Base-by-base conservation (phyloP, 2,113 vertebrate species). In the Scopus umbretta region DNA sequence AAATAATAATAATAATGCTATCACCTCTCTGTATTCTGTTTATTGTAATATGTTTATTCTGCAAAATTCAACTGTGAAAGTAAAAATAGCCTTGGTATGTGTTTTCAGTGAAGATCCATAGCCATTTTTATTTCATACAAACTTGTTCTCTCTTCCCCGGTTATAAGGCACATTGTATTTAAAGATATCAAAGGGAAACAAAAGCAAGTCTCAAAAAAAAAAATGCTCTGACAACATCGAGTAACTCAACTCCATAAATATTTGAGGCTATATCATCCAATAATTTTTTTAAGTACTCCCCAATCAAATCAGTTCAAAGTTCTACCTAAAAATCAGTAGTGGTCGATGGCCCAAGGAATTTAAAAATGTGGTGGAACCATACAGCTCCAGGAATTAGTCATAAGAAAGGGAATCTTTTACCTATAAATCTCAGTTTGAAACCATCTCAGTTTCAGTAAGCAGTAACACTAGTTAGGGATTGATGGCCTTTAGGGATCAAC, bases 1-100 rank as follows among this genome's bases (percentile, higher is more conserved):
- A 97, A 96, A 97, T 96, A 96, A 96, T 93, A 91, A 94, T 92
- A 97, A 96, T 96, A 89, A 92, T 89, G 80, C 61, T 91, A 94
- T 95, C 62, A 55, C 73, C 87, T 92, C 58, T 90, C 84, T 92
- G 22, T 87, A 88, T 92, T 95, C 91, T 94, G 80, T 91, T 96
- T 97, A 94, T 87, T 90, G 70, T 96, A 96, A 96, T 94, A 76
- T 95, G 87, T 96, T 95, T 96, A 90, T 96, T 94, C 93, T 96
- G 95, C 89, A 96, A 96, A 95, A 92, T 61, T 96, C 89, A 90
- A 87, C 84, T 91, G 71, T 63, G 91, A 92, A 94, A 96, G 63
- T 82, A 88, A 97, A 96, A 96, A 90, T 86, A 96, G 29, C 53
- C 67, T 91, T 10, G 6, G 38, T 91, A 66, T 43, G 17, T 85